These are phyloP conservation scores for Zelostemma sp. DNA, from an alignment of 1,140 invertebrate genomes.

Conservation along the genomic window DNA sequence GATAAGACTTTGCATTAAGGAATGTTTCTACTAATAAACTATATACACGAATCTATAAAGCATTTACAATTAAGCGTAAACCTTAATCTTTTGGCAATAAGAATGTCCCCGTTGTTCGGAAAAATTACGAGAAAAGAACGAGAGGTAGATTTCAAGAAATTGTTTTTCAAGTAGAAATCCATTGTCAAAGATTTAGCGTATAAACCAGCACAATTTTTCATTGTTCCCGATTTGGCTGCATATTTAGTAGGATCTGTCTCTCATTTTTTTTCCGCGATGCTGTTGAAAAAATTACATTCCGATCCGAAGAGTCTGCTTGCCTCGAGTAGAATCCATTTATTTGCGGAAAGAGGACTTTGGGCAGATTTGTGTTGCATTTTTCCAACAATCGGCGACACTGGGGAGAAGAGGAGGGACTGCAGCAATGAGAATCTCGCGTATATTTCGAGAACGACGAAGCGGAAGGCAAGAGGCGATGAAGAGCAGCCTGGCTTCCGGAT, in stretches of 20 bases:
- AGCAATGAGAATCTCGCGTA: slow-evolving; percentile 11
- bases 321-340: too few relatives aligned
- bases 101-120: not conserved
- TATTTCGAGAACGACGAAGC: slow-evolving; percentile 5
- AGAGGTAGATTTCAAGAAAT: not conserved
- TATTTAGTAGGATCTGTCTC: too few relatives aligned
- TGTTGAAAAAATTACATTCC: too few relatives aligned
- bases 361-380: slow-evolving; percentile 11
- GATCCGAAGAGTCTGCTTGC: too few relatives aligned
- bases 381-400: slow-evolving; percentile 25
- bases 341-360: not conserved
- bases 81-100: not conserved
- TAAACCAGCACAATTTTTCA: too few relatives aligned
- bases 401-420: slow-evolving; percentile 8
- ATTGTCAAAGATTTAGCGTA: too few relatives aligned
- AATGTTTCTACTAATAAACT: slow-evolving; percentile 44
- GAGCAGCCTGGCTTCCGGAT: slow-evolving; percentile 32
- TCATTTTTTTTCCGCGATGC: too few relatives aligned
- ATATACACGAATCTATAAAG: slow-evolving; percentile 16
- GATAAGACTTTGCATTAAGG: slow-evolving; percentile 45
- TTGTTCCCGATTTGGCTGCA: too few relatives aligned
- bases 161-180: slow-evolving; percentile 7
- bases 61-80: not conserved
- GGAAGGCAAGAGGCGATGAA: not conserved
- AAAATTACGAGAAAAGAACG: too few relatives aligned